Evolutionary conservation across 2,113 vertebrate genomes (phyloP).

Genomic region (Spilogale gracilis): DNA sequence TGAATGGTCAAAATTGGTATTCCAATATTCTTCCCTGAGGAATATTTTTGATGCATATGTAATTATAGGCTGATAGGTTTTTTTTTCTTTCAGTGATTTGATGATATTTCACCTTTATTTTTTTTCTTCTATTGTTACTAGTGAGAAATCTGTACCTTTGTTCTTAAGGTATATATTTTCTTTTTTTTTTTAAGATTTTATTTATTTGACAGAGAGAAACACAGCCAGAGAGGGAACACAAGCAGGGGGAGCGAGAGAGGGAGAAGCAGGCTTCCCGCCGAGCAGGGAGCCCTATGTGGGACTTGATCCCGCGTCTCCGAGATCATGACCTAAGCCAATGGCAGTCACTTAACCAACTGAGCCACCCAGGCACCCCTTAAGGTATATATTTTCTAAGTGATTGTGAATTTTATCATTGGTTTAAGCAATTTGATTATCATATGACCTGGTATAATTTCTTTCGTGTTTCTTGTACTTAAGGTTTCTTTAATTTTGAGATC

Average conservation of each 20-base stretch:
- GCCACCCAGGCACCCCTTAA: background rate
- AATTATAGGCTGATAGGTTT: background rate
- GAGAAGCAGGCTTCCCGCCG: too few relatives aligned
- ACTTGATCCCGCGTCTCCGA: too few relatives aligned
- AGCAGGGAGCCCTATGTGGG: too few relatives aligned
- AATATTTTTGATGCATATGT: background rate
- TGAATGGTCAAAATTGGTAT: background rate
- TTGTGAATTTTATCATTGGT: background rate
- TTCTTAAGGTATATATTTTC: background rate
- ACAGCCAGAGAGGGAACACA: too few relatives aligned
- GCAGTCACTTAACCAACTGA: too few relatives aligned
- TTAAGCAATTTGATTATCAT: background rate
- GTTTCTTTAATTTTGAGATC: background rate
- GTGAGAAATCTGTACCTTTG: background rate
- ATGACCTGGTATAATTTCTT: background rate
- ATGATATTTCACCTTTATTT: background rate
- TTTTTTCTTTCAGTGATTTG: background rate
- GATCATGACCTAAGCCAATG: too few relatives aligned
- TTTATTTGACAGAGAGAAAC: too few relatives aligned
- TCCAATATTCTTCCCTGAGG: background rate
- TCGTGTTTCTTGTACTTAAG: background rate
- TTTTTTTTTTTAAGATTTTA: too few relatives aligned
- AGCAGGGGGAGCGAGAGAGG: too few relatives aligned
- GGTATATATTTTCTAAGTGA: background rate
- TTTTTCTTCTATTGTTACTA: background rate